phyloP scores from a whole-genome alignment of 2,888 invertebrate species.

The Sarcophaga carnaria region DNA sequence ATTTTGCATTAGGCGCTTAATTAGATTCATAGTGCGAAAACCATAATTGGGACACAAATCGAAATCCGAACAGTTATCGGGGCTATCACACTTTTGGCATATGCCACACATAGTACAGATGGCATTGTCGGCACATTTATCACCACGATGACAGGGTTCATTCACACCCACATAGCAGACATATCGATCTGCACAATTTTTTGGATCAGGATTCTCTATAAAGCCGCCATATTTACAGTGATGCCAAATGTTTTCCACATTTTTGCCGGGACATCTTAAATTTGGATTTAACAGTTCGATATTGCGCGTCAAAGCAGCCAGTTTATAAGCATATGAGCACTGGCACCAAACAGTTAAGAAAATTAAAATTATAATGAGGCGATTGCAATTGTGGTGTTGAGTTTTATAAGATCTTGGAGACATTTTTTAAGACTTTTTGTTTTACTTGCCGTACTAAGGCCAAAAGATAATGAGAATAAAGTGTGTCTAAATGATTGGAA shows the following conservation, averaged over 20 bases:
- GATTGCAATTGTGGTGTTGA: not conserved
- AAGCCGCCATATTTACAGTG: conserved; percentile 46
- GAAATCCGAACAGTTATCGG: conserved; percentile 21
- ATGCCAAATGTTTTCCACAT: conserved; percentile 31
- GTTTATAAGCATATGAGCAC: not conserved
- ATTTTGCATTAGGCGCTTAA: conserved; percentile 8
- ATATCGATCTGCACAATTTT: conserved; percentile 50
- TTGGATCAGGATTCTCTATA: conserved; percentile 48
- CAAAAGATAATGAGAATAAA: not conserved
- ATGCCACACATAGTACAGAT: conserved; percentile 50
- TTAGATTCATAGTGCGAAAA: not conserved
- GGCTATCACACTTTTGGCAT: conserved; percentile 62
- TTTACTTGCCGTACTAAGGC: not conserved
- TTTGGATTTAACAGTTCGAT: conserved; percentile 15
- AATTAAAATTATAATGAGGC: not conserved
- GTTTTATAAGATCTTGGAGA: not conserved
- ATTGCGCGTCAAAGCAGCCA: not conserved
- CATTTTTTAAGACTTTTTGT: not conserved
- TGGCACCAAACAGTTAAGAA: conserved; percentile 17
- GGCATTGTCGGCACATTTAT: conserved; percentile 54
- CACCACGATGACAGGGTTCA: conserved; percentile 20
- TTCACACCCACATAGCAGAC: conserved; percentile 52
- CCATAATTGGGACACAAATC: conserved; percentile 16
- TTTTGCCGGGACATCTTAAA: conserved; percentile 22
- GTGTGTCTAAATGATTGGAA: not conserved